Conservation (phyloP, 2,888 invertebrate genomes). For the Conistra vaccinii region DNA sequence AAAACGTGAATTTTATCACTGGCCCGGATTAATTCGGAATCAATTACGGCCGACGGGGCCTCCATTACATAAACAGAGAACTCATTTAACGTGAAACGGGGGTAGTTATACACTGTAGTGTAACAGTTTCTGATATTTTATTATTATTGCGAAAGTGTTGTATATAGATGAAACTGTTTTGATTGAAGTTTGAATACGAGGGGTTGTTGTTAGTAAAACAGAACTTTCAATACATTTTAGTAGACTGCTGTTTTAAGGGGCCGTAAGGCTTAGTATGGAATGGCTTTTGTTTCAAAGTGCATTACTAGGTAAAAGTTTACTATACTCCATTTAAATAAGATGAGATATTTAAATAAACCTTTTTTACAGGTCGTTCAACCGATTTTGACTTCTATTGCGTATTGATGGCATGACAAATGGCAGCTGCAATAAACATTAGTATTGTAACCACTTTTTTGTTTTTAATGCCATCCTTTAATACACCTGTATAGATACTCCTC, state of each 20-base stretch:
- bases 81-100: slow-evolving; percentile 72
- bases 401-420: too few species aligned
- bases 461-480: too few species aligned
- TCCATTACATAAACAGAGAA: slow-evolving; percentile 78
- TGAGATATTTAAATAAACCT: too few species aligned
- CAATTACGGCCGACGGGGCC: slow-evolving; percentile 74
- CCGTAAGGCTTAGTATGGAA: not conserved
- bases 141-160: not conserved
- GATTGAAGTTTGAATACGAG: not conserved
- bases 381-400: too few species aligned
- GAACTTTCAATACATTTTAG: not conserved
- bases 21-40: slow-evolving; percentile 76
- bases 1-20: slow-evolving; percentile 72
- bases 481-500: too few species aligned
- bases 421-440: too few species aligned
- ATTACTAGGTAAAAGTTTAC: too few species aligned
- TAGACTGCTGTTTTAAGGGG: not conserved
- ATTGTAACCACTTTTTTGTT: too few species aligned
- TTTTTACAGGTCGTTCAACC: too few species aligned
- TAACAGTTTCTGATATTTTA: slow-evolving; percentile 23
- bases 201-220: not conserved
- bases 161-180: not conserved
- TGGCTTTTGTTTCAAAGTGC: too few species aligned
- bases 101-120: slow-evolving; percentile 40
- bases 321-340: too few species aligned